Conservation (phyloP, 2,113 vertebrate genomes). For the Corvus moneduloides region DNA sequence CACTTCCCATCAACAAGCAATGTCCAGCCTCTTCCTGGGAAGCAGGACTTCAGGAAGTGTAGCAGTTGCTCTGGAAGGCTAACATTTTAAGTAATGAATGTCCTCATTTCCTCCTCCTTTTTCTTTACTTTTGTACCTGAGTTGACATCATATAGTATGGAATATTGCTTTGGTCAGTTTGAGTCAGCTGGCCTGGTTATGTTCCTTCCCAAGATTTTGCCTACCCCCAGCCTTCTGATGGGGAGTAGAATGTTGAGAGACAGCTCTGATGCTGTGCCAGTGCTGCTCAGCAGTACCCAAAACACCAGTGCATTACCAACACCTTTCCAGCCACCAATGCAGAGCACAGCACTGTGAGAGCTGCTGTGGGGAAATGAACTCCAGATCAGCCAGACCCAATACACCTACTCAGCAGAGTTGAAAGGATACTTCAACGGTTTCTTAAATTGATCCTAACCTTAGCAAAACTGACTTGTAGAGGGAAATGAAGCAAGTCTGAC, state of each 20-base stretch:
- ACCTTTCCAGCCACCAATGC: not conserved
- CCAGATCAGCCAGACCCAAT: not conserved
- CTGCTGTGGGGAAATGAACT: not conserved
- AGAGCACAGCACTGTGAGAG: not conserved
- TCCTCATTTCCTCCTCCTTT: not conserved
- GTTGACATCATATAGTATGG: not conserved
- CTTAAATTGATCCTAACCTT: not conserved
- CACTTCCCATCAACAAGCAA: not conserved
- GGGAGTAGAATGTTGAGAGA: not conserved
- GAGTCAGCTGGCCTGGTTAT: not conserved
- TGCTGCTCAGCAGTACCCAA: fast-evolving
- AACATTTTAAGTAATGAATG: not conserved
- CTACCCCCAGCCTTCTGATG: not conserved
- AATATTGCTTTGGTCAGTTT: not conserved
- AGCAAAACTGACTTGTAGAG: not conserved
- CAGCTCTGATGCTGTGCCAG: fast-evolving
- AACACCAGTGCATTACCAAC: not conserved
- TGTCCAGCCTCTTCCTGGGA: not conserved
- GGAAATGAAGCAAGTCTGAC: not conserved
- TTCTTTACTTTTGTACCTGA: not conserved
- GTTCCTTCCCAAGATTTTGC: not conserved
- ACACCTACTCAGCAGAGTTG: not conserved
- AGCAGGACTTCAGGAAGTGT: not conserved
- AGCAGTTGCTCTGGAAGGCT: not conserved
- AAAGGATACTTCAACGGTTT: not conserved